Base-by-base conservation (phyloP, 2,797 vertebrate species). In the Parambassis ranga region DNA sequence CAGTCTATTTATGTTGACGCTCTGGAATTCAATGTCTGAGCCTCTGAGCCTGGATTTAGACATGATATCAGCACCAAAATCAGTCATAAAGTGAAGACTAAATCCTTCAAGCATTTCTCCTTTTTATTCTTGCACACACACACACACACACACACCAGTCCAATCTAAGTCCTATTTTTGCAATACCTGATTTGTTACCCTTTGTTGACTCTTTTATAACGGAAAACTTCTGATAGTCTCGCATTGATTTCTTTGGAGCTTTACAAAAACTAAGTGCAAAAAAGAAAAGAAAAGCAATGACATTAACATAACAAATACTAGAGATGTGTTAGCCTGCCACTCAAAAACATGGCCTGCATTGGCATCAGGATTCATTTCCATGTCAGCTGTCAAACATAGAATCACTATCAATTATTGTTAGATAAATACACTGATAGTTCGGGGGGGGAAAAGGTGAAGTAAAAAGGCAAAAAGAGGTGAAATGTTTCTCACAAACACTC, bases 1-100 rank as follows among this genome's bases (percentile, higher is more conserved):
- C 26, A 44, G 19, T 71, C 65, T 70, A 65, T 87, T 70, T 80
- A 69, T 62, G 70, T 61, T 76, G 68, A 82, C 65, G 68, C 61
- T 47, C 36, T 51, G 71, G 67, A 71, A 70, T 64, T 66, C 15
- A 22, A 27, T 16, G 57, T 80, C 80, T 70, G 69, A 81, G 67
- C 60, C 46, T 28, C 50, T 22, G 26, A 69, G 64, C 47, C 75
- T 63, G 65, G 55, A 77, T 82, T 87, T 61, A 85, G 65, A 85
- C 31, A 41, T 79, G 46, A 84, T 61, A 77, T 79, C 65, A 77
- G 65, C 58, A 20, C 35, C 15, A 16, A 52, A 70, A 65, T 32
- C 14, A 23, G 38, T 4, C 5, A 56, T 22, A 4, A 76, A 62
- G 49, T 31, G 26, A 14, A 37, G 20, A 18, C 46, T 31, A 31